These are phyloP conservation scores for Spialia ferax DNA, from an alignment of 2,888 invertebrate genomes.

Conservation along the genomic window DNA sequence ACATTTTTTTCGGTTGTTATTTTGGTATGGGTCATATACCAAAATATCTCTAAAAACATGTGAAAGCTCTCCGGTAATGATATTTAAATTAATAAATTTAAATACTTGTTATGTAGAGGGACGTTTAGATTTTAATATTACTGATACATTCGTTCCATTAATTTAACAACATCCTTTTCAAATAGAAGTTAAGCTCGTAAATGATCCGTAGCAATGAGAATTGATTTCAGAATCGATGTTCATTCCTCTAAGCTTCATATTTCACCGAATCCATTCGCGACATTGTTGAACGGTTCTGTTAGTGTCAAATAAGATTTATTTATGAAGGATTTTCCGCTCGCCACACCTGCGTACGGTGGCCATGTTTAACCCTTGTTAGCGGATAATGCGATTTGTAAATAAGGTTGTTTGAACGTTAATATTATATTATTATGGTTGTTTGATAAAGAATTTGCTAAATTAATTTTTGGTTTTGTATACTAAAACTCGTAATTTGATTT, in stretches of 20 bases:
- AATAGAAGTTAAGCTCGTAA: not conserved
- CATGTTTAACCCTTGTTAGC: slow-evolving; percentile 49
- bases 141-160: too few relatives aligned
- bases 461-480: too few relatives aligned
- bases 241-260: slow-evolving; percentile 28
- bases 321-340: slow-evolving; percentile 72
- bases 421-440: too few relatives aligned
- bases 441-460: too few relatives aligned
- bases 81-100: too few relatives aligned
- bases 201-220: not conserved
- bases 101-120: too few relatives aligned
- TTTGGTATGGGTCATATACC: too few relatives aligned
- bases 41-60: too few relatives aligned
- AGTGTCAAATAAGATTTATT: slow-evolving; percentile 82
- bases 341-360: slow-evolving; percentile 72
- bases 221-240: slow-evolving; percentile 6
- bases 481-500: too few relatives aligned
- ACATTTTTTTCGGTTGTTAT: too few relatives aligned
- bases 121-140: too few relatives aligned
- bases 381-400: slow-evolving; percentile 17
- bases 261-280: slow-evolving; percentile 52
- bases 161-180: not conserved
- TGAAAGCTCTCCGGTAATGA: too few relatives aligned
- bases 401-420: not conserved
- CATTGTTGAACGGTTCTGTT: slow-evolving; percentile 68